These are phyloP conservation scores for Grantiella picta DNA, from an alignment of 2,113 vertebrate species.

Conservation along the genomic window DNA sequence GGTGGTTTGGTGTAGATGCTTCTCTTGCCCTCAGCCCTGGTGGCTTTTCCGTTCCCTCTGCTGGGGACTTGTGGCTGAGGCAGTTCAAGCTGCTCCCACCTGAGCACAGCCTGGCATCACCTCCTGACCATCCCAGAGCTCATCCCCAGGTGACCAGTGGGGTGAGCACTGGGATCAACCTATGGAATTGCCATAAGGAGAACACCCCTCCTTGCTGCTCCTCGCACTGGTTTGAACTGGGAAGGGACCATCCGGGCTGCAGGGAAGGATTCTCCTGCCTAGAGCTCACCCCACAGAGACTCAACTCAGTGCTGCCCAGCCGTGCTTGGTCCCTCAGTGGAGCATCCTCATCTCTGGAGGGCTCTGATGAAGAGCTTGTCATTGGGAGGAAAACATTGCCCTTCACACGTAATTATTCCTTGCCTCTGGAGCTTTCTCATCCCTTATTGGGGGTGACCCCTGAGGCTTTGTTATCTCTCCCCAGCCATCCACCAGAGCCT, in stretches of 20 bases:
- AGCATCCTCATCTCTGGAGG: not conserved
- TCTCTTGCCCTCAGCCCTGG: not conserved
- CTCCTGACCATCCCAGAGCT: not conserved
- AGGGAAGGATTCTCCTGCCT: not conserved
- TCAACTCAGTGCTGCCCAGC: fast-evolving
- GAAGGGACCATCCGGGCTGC: not conserved
- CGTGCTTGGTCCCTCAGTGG: fast-evolving
- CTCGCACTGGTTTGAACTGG: not conserved
- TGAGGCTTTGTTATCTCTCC: conserved; percentile 30
- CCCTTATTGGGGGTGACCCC: not conserved
- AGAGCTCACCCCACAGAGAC: fast-evolving
- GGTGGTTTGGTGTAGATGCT: not conserved
- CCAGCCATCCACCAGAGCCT: not conserved
- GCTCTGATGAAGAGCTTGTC: not conserved
- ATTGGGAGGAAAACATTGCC: not conserved
- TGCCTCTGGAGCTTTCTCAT: not conserved
- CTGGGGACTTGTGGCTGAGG: not conserved
- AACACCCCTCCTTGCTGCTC: fast-evolving
- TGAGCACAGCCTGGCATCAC: not conserved
- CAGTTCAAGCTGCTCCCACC: not conserved
- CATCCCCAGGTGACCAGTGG: fast-evolving
- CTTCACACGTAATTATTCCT: not conserved
- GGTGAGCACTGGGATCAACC: fast-evolving
- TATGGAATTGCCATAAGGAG: not conserved
- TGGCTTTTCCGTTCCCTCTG: not conserved